phyloP scores from a whole-genome alignment of 2,888 invertebrate genomes.

The Aproaerema taeniolella region DNA sequence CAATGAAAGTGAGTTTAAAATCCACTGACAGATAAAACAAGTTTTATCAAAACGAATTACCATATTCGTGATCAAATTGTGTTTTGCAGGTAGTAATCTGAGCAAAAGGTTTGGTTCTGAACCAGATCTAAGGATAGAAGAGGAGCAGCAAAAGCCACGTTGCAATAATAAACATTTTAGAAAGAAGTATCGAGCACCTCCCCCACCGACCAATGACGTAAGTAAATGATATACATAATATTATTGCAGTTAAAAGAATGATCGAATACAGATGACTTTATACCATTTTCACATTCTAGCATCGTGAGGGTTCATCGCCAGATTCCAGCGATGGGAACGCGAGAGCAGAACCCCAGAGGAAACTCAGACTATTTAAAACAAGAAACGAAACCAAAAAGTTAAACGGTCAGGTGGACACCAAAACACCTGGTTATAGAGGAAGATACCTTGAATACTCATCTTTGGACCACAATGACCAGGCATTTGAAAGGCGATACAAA shows the following conservation, averaged over 20 bases:
- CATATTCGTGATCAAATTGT: neutral
- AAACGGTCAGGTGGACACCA: conserved; percentile 48
- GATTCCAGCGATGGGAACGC: conserved; percentile 76
- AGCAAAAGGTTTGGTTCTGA: conserved; percentile 84
- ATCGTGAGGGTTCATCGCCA: conserved; percentile 75
- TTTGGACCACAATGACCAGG: conserved; percentile 48
- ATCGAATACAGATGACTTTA: neutral
- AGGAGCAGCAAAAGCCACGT: conserved; percentile 54
- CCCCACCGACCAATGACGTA: conserved; percentile 71
- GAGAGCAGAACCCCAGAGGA: conserved; percentile 70
- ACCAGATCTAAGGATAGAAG: conserved; percentile 80
- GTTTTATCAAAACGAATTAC: no score
- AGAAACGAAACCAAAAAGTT: conserved; percentile 83
- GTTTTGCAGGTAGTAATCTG: no score
- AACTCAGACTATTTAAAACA: conserved; percentile 84
- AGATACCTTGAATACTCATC: conserved; percentile 59
- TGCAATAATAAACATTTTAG: conserved; percentile 76
- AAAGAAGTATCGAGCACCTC: conserved; percentile 87
- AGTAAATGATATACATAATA: conserved; percentile 24
- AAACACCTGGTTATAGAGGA: conserved; percentile 43
- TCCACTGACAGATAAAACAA: no score
- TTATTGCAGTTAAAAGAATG: neutral
- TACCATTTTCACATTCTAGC: conserved; percentile 30
- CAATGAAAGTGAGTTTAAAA: conserved; percentile 46
- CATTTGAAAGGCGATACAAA: conserved; percentile 62